phyloP scores from a whole-genome alignment of 2,888 invertebrate genomes.

The Synanthedon myopaeformis region DNA sequence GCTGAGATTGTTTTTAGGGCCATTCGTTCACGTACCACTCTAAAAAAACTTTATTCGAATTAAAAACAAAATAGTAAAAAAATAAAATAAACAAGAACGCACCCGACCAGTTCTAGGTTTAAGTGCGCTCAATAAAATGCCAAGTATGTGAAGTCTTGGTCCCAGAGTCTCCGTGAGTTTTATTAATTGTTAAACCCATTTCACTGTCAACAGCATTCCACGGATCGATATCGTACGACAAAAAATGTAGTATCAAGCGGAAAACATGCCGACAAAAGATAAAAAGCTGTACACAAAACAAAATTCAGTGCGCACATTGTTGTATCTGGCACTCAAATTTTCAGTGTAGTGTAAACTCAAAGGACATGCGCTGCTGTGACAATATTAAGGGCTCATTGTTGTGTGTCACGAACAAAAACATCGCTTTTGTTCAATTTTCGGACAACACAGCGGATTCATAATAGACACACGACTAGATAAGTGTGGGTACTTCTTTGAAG shows the following conservation, averaged over 20 bases:
- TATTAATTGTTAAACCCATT: slow-evolving; percentile 67
- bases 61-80: neutral
- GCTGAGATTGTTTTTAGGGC: slow-evolving; percentile 52
- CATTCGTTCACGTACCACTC: slow-evolving; percentile 24
- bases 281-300: slow-evolving; percentile 37
- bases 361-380: slow-evolving; percentile 51
- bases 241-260: slow-evolving; percentile 36
- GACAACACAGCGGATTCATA: slow-evolving; percentile 31
- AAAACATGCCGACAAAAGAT: slow-evolving; percentile 51
- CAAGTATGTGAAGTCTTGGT: slow-evolving; percentile 39
- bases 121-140: slow-evolving; percentile 20
- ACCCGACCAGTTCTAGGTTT: neutral
- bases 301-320: slow-evolving; percentile 40
- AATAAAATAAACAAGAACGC: neutral
- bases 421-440: slow-evolving; percentile 38
- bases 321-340: slow-evolving; percentile 60
- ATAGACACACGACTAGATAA: slow-evolving; percentile 25
- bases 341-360: slow-evolving; percentile 67
- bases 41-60: neutral
- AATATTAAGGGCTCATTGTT: slow-evolving; percentile 45
- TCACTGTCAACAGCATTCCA: slow-evolving; percentile 65
- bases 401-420: slow-evolving; percentile 44
- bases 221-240: slow-evolving; percentile 50
- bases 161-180: slow-evolving; percentile 37
- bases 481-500: neutral